phyloP scores from a whole-genome alignment of 2,797 vertebrate genomes.

The Gambusia yucatana region DNA sequence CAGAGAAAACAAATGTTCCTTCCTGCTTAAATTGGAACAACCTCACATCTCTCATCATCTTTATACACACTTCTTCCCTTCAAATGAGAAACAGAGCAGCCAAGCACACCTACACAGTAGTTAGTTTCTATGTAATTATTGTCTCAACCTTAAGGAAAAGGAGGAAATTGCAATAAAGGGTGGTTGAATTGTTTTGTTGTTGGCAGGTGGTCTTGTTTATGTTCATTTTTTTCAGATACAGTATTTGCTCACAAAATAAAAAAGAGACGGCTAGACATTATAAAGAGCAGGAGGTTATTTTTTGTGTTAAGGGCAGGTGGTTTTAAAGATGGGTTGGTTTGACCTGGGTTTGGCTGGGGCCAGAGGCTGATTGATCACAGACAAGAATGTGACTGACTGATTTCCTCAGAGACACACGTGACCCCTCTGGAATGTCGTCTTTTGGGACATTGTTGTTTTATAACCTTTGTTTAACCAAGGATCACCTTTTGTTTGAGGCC shows the following conservation, averaged over 20 bases:
- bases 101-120: conserved; percentile 5
- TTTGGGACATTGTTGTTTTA: conserved; percentile 62
- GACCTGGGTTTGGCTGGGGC: conserved; percentile 73
- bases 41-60: conserved; percentile 37
- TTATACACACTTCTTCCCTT: conserved; percentile 16
- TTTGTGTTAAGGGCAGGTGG: conserved; percentile 53
- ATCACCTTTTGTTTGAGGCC: not conserved
- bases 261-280: conserved; percentile 31
- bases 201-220: conserved; percentile 26
- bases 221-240: conserved; percentile 11
- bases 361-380: conserved; percentile 80
- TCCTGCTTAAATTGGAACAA: conserved; percentile 52
- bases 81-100: conserved; percentile 24
- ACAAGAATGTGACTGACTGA: conserved; percentile 77
- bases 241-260: conserved; percentile 33
- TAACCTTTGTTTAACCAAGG: conserved; percentile 64
- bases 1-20: conserved; percentile 64
- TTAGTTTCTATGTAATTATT: conserved; percentile 52
- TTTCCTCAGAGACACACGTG: conserved; percentile 73
- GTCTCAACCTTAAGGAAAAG: conserved; percentile 40
- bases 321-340: conserved; percentile 61
- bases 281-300: conserved; percentile 36
- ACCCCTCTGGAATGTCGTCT: conserved; percentile 75
- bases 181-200: conserved; percentile 21
- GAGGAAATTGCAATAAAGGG: conserved; percentile 39